These are phyloP conservation scores for Hecatera dysodea DNA, from an alignment of 2,888 invertebrate genomes.

Conservation along the genomic window DNA sequence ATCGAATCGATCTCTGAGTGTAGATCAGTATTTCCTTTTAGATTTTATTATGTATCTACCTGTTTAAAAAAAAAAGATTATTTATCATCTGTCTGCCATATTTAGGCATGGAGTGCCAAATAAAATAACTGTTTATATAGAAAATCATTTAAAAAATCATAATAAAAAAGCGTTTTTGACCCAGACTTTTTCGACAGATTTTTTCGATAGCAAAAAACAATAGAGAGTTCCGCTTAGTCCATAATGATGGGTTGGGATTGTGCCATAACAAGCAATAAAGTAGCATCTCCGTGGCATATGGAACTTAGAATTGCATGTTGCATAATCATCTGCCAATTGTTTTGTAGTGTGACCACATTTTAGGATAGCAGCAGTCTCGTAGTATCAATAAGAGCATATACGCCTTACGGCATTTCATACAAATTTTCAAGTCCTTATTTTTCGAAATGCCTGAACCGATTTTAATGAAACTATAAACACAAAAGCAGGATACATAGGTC, in stretches of 20 bases:
- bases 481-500: too few species aligned
- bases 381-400: too few species aligned
- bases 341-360: constrained; percentile 61
- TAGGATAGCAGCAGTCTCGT: not conserved
- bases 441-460: too few species aligned
- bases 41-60: not conserved
- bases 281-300: constrained; percentile 74
- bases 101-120: not conserved
- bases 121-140: not conserved
- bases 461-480: too few species aligned
- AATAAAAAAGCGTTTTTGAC: constrained; percentile 24
- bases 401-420: too few species aligned
- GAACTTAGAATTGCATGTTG: constrained; percentile 67
- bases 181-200: constrained; percentile 14
- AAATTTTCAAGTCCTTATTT: too few species aligned
- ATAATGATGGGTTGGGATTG: constrained; percentile 67
- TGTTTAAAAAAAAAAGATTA: not conserved
- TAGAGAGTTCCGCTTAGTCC: constrained; percentile 57
- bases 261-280: constrained; percentile 65
- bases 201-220: constrained; percentile 58
- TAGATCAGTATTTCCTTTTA: not conserved
- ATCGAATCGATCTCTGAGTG: not conserved
- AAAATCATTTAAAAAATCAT: not conserved
- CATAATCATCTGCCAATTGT: constrained; percentile 60
- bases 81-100: not conserved